Conservation (phyloP, 2,113 vertebrate species). For the Cygnus buccinator region DNA sequence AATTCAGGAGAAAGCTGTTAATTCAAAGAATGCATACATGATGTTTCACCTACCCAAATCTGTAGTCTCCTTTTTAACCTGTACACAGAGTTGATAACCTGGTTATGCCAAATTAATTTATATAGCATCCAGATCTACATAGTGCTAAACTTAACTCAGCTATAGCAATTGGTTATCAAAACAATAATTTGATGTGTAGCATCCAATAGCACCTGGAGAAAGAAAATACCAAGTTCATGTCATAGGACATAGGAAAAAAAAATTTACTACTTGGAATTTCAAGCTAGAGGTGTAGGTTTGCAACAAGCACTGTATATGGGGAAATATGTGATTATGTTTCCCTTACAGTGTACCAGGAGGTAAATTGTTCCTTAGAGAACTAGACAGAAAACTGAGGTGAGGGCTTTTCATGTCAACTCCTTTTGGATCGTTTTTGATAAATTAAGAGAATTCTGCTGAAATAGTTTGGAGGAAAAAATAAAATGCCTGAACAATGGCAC, state of each 20-base stretch:
- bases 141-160: not conserved
- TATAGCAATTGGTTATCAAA: not conserved
- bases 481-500: not conserved
- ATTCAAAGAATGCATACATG: not conserved
- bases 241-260: no score
- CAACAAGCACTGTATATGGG: not conserved
- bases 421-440: conserved; percentile 21
- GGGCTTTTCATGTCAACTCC: conserved; percentile 14
- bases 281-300: not conserved
- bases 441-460: not conserved
- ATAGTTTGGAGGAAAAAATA: conserved; percentile 12
- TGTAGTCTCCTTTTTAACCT: not conserved
- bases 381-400: not conserved
- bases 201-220: not conserved
- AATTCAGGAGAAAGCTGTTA: not conserved
- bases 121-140: not conserved
- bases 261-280: not conserved
- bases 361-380: conserved; percentile 12
- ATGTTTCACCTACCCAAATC: not conserved
- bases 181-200: not conserved
- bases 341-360: not conserved
- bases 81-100: not conserved
- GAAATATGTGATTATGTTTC: not conserved
- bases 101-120: not conserved
- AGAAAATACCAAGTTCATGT: not conserved